Evolutionary conservation across 2,888 invertebrate genomes (phyloP).

Genomic region (Biston stratarius): DNA sequence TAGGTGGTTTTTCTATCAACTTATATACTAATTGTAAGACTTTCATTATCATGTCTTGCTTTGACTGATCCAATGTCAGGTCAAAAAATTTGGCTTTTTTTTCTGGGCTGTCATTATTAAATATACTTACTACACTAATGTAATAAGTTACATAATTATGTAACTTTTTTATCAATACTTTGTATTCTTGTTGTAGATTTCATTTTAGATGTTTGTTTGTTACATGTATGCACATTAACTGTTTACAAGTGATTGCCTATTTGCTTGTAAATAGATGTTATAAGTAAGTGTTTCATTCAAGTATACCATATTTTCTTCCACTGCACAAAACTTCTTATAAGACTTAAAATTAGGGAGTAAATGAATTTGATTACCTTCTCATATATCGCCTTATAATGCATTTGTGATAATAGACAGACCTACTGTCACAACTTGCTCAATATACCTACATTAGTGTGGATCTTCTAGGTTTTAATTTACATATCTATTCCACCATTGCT

Average conservation of each 20-base stretch:
- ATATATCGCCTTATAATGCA: not conserved
- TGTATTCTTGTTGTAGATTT: no score
- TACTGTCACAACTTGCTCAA: conserved; percentile 4
- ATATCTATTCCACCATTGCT: not conserved
- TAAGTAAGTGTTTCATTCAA: not conserved
- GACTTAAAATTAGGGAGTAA: not conserved
- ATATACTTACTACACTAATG: not conserved
- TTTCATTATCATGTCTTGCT: not conserved
- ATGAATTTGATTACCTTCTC: conserved; percentile 5
- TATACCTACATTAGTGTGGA: conserved; percentile 4
- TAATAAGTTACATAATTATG: not conserved
- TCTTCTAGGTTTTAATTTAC: conserved; percentile 1
- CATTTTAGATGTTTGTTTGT: no score
- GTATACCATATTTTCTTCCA: not conserved
- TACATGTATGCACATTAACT: no score
- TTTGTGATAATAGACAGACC: not conserved
- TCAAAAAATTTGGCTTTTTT: not conserved
- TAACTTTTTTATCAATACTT: no score
- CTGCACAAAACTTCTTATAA: not conserved
- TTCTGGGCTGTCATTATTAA: not conserved
- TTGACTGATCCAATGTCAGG: not conserved
- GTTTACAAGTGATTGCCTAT: no score
- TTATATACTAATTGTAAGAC: not conserved
- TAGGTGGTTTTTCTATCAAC: not conserved
- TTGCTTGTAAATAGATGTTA: not conserved